phyloP scores from a whole-genome alignment of 1,140 invertebrate species.

The Leptopilina boulardi region DNA sequence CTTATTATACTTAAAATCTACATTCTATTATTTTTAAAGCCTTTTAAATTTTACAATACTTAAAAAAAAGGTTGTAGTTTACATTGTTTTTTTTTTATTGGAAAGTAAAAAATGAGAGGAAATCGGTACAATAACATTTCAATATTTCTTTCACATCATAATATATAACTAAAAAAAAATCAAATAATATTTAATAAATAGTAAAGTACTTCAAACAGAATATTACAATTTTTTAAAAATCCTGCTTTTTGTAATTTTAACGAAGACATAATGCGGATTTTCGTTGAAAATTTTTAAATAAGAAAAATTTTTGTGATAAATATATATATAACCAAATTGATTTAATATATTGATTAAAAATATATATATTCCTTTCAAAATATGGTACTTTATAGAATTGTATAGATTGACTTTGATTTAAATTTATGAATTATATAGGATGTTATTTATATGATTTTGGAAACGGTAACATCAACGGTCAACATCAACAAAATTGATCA shows the following conservation, averaged over 20 bases:
- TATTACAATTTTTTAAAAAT: too few species aligned
- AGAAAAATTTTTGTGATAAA: too few species aligned
- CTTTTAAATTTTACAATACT: neutral
- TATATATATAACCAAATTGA: constrained; percentile 20
- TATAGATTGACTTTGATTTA: neutral
- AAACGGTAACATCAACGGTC: constrained; percentile 40
- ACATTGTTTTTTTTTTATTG: too few species aligned
- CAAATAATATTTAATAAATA: neutral
- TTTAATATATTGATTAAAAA: constrained; percentile 33
- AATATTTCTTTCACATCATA: neutral
- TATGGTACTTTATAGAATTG: neutral
- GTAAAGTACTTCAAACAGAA: too few species aligned
- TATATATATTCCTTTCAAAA: constrained; percentile 35
- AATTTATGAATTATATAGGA: constrained; percentile 30
- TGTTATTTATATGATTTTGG: constrained; percentile 37
- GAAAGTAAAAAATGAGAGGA: neutral
- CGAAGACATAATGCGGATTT: neutral
- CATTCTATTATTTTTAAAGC: constrained; percentile 11
- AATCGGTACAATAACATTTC: constrained; percentile 24
- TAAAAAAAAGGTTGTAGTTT: too few species aligned
- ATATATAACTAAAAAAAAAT: neutral
- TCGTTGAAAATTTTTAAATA: neutral
- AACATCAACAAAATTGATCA: constrained; percentile 46
- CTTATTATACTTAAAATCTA: constrained; percentile 15
- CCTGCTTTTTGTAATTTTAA: neutral